phyloP scores from a whole-genome alignment of 2,113 vertebrate genomes.

The Pygoscelis adeliae region DNA sequence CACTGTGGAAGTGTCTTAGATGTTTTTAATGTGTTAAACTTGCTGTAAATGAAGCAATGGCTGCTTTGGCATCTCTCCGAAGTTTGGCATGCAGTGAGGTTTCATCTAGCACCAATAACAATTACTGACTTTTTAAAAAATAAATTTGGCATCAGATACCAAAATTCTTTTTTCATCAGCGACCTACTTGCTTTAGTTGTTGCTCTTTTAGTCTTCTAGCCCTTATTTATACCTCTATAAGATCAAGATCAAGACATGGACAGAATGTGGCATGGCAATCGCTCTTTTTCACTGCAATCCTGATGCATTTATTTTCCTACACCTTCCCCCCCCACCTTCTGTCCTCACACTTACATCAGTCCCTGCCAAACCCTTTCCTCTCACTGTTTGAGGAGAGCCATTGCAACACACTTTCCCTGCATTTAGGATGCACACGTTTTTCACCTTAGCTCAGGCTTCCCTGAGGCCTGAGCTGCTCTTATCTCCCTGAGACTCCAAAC shows the following conservation, averaged over 20 bases:
- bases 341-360: neutral
- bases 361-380: neutral
- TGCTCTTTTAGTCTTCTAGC: neutral
- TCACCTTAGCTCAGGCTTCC: constrained; percentile 1
- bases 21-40: neutral
- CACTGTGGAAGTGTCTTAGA: neutral
- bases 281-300: neutral
- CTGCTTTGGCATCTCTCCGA: neutral
- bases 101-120: neutral
- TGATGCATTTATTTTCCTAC: neutral
- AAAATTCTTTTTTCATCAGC: neutral
- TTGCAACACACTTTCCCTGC: neutral
- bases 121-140: neutral
- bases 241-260: neutral
- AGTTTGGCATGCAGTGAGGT: neutral
- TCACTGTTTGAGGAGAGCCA: neutral
- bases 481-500: neutral
- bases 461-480: neutral
- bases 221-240: neutral
- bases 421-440: neutral
- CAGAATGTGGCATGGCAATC: neutral
- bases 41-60: neutral
- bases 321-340: neutral
- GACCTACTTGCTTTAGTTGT: neutral
- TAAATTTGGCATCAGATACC: neutral